Percentiles rank a stretch among this genome's conserved stretches.
These are phyloP conservation scores for Scophthalmus maximus DNA, from an alignment of 2,113 vertebrate species.

Conservation along the genomic window DNA sequence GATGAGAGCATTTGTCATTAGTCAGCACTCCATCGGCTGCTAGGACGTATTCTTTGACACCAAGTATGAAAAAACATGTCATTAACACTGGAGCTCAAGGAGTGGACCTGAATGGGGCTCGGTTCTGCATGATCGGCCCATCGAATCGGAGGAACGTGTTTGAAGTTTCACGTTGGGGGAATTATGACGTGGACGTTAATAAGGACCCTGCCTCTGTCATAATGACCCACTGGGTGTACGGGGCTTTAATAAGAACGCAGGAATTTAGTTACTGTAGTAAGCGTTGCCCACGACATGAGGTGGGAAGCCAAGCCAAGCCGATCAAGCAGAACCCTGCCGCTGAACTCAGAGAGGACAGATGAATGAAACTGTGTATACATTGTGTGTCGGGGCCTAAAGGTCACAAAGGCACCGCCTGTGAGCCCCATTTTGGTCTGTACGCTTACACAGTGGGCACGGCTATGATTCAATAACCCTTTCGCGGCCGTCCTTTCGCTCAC, in stretches of 20 bases:
- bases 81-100: constrained; percentile 60
- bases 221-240: constrained; percentile 41
- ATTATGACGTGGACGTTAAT: constrained; percentile 51
- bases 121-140: constrained; percentile 72
- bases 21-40: constrained; percentile 34
- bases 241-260: constrained; percentile 28
- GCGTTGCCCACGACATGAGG: constrained; percentile 22
- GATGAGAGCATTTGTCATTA: constrained; percentile 37
- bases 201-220: constrained; percentile 42
- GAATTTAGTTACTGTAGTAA: constrained; percentile 52
- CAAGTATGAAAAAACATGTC: constrained; percentile 57
- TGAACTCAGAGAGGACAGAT: constrained; percentile 24
- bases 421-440: background rate
- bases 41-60: constrained; percentile 37
- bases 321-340: constrained; percentile 24
- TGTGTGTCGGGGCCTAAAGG: constrained; percentile 36
- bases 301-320: constrained; percentile 34
- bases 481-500: constrained; percentile 31
- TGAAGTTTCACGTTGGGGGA: constrained; percentile 61
- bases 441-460: constrained; percentile 34
- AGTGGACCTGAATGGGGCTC: constrained; percentile 64
- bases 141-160: constrained; percentile 68
- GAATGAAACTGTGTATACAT: constrained; percentile 25
- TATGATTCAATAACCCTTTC: constrained; percentile 31
- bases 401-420: constrained; percentile 50